These are phyloP conservation scores for Melipona bicolor DNA, from an alignment of 2,888 invertebrate species.

Conservation along the genomic window DNA sequence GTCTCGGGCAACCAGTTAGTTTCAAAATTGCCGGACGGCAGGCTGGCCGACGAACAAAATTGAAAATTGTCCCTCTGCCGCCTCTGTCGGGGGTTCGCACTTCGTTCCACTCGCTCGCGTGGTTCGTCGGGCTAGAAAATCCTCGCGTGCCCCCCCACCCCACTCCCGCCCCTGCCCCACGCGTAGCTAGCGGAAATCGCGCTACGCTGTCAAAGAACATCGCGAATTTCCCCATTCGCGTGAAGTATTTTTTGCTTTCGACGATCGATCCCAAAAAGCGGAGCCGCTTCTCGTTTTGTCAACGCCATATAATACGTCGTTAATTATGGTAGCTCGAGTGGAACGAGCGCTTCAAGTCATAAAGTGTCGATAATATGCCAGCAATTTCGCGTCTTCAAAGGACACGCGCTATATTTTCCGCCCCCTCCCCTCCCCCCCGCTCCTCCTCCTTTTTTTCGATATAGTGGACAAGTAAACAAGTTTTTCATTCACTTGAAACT, in stretches of 20 bases:
- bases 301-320: neutral
- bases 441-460: neutral
- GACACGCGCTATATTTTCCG: neutral
- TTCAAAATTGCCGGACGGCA: constrained; percentile 74
- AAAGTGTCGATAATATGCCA: neutral
- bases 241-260: neutral
- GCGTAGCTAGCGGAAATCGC: neutral
- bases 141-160: neutral
- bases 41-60: constrained; percentile 72
- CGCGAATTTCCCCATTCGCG: neutral
- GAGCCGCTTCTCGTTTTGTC: neutral
- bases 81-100: constrained; percentile 5
- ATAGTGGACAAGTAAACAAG: constrained; percentile 3
- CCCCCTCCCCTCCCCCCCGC: neutral
- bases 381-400: constrained; percentile 5
- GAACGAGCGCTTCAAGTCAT: neutral
- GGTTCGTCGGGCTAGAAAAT: neutral
- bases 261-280: neutral
- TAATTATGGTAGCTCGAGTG: neutral
- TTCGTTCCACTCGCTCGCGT: neutral
- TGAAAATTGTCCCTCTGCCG: constrained; percentile 72
- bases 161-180: neutral
- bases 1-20: constrained; percentile 74
- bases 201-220: neutral
- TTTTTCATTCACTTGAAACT: constrained; percentile 14